Conservation (phyloP, 1,140 invertebrate species). For the Zaprionus ornatus region DNA sequence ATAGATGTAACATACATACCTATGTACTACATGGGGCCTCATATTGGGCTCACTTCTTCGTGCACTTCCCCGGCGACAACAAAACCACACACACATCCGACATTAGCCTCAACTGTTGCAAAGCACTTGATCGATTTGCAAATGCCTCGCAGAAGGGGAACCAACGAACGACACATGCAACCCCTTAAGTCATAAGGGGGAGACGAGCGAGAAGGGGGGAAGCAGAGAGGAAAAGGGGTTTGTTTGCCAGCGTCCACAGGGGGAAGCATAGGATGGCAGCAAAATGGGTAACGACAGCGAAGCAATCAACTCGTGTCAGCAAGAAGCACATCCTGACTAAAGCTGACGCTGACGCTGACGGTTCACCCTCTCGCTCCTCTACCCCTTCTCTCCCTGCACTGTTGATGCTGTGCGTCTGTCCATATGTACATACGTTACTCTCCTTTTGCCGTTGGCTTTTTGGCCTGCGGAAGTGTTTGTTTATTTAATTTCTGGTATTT, state of each 20-base stretch:
- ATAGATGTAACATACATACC: not conserved
- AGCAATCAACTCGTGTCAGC: constrained; percentile 66
- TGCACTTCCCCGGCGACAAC: not conserved
- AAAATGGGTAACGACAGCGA: constrained; percentile 29
- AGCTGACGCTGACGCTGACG: constrained; percentile 19
- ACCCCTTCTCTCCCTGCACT: not conserved
- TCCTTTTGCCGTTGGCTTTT: constrained; percentile 43
- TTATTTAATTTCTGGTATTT: constrained; percentile 79
- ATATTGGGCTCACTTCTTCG: not conserved
- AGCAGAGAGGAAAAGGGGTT: constrained; percentile 14
- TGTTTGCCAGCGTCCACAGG: constrained; percentile 54
- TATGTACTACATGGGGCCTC: not conserved
- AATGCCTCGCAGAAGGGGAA: constrained; percentile 20
- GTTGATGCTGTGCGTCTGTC: constrained; percentile 4
- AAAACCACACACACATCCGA: constrained; percentile 1
- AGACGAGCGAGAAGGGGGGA: constrained; percentile 8
- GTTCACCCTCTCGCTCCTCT: not conserved
- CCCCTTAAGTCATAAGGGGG: constrained; percentile 41
- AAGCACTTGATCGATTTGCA: constrained; percentile 31
- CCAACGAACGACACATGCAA: constrained; percentile 35
- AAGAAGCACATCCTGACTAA: constrained; percentile 56
- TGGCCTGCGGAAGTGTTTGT: constrained; percentile 70
- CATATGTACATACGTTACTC: not conserved
- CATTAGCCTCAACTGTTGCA: constrained; percentile 32
- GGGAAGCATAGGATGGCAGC: constrained; percentile 37